Conservation (phyloP, 2,888 invertebrate species). For the Dastarcus helophoroides region DNA sequence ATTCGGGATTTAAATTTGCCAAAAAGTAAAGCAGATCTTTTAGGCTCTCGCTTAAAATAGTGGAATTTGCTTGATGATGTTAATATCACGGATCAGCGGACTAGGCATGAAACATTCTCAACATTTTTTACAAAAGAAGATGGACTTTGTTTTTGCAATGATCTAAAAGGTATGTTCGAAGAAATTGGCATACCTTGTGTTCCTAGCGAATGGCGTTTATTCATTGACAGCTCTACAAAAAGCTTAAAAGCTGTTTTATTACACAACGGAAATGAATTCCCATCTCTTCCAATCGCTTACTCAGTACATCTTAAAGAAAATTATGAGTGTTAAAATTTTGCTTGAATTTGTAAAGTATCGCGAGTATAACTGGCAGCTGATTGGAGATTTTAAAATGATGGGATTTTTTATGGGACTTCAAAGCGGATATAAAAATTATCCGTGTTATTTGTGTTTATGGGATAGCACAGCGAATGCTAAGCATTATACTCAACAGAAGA, state of each 20-base stretch:
- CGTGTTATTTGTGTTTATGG: conserved; percentile 21
- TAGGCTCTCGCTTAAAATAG: no score
- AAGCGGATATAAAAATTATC: conserved; percentile 20
- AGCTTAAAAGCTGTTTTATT: conserved; percentile 18
- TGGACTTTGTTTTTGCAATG: no score
- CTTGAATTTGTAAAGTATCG: conserved; percentile 21
- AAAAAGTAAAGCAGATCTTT: no score
- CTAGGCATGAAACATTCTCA: no score
- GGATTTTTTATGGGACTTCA: conserved; percentile 20
- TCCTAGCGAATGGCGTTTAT: conserved; percentile 13
- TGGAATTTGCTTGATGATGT: no score
- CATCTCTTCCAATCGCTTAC: conserved; percentile 23
- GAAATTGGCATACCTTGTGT: no score
- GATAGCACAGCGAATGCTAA: conserved; percentile 15
- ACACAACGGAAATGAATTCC: conserved; percentile 19
- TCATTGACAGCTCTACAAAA: conserved; percentile 14
- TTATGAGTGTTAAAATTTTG: conserved; percentile 22
- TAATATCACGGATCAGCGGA: no score
- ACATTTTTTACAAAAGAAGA: no score
- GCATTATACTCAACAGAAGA: conserved; percentile 15
- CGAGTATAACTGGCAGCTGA: conserved; percentile 21
- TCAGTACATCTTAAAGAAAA: conserved; percentile 22
- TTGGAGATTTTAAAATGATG: conserved; percentile 26
- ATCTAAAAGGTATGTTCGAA: no score
- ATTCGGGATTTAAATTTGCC: no score